Evolutionary conservation across 2,888 invertebrate species (phyloP).

Genomic region (Drosophila mimetica): DNA sequence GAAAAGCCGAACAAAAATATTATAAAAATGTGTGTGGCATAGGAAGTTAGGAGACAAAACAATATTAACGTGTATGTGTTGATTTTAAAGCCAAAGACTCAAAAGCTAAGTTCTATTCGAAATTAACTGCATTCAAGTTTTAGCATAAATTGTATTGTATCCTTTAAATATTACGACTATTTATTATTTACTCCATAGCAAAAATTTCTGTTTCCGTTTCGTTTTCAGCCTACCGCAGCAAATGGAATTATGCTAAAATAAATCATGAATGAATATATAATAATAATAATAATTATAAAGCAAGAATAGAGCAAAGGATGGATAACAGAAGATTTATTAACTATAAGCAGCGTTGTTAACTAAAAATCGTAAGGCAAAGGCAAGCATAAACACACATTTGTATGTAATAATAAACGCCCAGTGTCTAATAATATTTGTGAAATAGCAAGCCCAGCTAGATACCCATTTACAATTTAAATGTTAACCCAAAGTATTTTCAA

Average conservation of each 20-base stretch:
- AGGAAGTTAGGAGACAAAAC: conserved; percentile 19
- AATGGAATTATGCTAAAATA: conserved; percentile 17
- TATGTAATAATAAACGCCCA: conserved; percentile 57
- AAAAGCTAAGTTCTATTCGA: conserved; percentile 51
- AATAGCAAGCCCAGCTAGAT: conserved; percentile 64
- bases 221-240: conserved; percentile 12
- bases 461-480: conserved; percentile 63
- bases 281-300: conserved; percentile 19
- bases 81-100: conserved; percentile 78
- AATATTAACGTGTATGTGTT: conserved; percentile 53
- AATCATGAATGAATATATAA: conserved; percentile 23
- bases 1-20: conserved; percentile 24
- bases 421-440: conserved; percentile 60
- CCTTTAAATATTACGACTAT: conserved; percentile 33
- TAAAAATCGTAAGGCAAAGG: conserved; percentile 47
- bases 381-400: conserved; percentile 44
- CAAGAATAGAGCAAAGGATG: conserved; percentile 24
- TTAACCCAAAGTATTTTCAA: conserved; percentile 78
- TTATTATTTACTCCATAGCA: conserved; percentile 34
- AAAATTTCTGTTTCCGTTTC: conserved; percentile 22
- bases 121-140: conserved; percentile 38
- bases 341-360: conserved; percentile 71
- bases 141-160: conserved; percentile 51
- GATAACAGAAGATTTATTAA: conserved; percentile 57
- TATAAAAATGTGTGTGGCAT: conserved; percentile 25